Conservation (phyloP, 2,888 invertebrate species). For the Eledone cirrhosa region DNA sequence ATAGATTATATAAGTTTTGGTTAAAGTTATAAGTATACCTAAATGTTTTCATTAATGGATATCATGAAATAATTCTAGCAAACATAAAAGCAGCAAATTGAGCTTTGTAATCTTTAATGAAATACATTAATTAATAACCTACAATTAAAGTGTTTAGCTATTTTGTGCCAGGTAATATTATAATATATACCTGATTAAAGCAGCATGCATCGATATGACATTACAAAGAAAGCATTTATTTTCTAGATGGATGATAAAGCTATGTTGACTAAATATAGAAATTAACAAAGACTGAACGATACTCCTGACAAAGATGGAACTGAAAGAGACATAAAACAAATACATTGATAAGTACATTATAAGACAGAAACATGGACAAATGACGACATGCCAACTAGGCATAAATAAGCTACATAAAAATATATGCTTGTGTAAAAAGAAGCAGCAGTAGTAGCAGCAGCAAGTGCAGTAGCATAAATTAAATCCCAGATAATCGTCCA, state of each 20-base stretch:
- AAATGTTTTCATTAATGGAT: too few species aligned
- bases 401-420: conserved; percentile 21
- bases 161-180: too few species aligned
- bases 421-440: conserved; percentile 2
- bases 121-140: too few species aligned
- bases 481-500: background rate
- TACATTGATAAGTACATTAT: background rate
- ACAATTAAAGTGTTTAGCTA: too few species aligned
- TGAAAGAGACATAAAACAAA: conserved; percentile 23
- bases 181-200: background rate
- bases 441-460: conserved; percentile 21
- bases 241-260: background rate
- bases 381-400: conserved; percentile 23
- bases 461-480: conserved; percentile 25
- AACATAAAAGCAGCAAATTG: too few species aligned
- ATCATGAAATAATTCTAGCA: too few species aligned
- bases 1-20: too few species aligned
- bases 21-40: too few species aligned
- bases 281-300: too few species aligned
- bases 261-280: too few species aligned
- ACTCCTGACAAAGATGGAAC: background rate
- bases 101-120: too few species aligned
- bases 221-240: conserved; percentile 11
- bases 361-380: background rate
- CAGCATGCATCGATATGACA: conserved; percentile 20